Evolutionary conservation across 2,888 invertebrate genomes (phyloP).

Genomic region (Limnephilus lunatus): DNA sequence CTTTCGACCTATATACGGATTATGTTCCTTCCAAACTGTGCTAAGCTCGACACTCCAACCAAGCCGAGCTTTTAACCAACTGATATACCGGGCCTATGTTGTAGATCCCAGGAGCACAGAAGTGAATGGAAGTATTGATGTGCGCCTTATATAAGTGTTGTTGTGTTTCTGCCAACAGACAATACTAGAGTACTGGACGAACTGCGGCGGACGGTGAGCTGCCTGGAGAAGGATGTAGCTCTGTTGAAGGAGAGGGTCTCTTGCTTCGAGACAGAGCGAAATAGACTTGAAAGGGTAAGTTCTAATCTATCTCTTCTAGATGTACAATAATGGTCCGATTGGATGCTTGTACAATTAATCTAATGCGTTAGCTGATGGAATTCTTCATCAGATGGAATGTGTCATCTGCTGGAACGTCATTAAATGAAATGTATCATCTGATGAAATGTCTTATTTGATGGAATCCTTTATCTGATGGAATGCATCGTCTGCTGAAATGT

Average conservation of each 20-base stretch:
- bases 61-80: too few species aligned
- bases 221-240: slow-evolving; percentile 75
- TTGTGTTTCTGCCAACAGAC: not conserved
- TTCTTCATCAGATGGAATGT: not conserved
- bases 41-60: too few species aligned
- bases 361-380: not conserved
- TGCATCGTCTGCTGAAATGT: not conserved
- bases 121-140: too few species aligned
- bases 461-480: not conserved
- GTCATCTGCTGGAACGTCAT: too few species aligned
- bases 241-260: slow-evolving; percentile 74
- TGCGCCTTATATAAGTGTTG: not conserved
- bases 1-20: too few species aligned
- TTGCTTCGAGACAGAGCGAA: slow-evolving; percentile 55
- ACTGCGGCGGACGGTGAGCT: slow-evolving; percentile 73
- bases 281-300: slow-evolving; percentile 50
- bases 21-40: too few species aligned
- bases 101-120: too few species aligned
- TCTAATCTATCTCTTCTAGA: not conserved
- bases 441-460: not conserved
- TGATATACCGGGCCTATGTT: too few species aligned
- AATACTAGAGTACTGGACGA: slow-evolving; percentile 74
- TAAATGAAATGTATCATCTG: too few species aligned
- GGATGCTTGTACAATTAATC: too few species aligned
- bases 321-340: too few species aligned